phyloP scores from a whole-genome alignment of 2,888 invertebrate species.

The Ectemnius lituratus region DNA sequence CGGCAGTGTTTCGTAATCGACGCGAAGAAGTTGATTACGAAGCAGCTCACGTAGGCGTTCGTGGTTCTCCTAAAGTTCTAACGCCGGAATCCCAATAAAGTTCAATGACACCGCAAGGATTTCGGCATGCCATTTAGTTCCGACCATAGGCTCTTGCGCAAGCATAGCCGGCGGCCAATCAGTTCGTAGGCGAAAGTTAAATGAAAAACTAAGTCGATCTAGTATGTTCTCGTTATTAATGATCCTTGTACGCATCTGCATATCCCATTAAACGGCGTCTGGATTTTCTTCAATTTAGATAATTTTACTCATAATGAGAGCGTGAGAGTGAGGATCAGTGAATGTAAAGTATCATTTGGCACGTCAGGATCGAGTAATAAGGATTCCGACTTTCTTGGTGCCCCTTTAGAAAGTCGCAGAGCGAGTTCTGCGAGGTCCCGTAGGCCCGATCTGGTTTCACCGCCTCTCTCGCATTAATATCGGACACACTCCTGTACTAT shows the following conservation, averaged over 20 bases:
- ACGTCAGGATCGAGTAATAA: slow-evolving; percentile 26
- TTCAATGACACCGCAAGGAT: slow-evolving; percentile 39
- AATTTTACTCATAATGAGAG: not conserved
- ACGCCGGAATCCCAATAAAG: slow-evolving; percentile 45
- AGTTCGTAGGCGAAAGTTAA: too few relatives aligned
- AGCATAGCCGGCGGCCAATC: too few relatives aligned
- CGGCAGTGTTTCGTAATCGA: slow-evolving; percentile 36
- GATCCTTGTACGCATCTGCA: too few relatives aligned
- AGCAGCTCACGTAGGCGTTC: slow-evolving; percentile 30
- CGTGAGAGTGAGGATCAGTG: not conserved
- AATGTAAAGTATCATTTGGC: slow-evolving; percentile 17
- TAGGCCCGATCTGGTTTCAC: slow-evolving; percentile 58
- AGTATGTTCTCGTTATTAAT: too few relatives aligned
- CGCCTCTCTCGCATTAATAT: slow-evolving; percentile 38
- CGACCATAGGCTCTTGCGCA: too few relatives aligned
- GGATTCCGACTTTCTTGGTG: slow-evolving; percentile 52
- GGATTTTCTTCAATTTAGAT: not conserved
- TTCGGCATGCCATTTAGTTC: not conserved
- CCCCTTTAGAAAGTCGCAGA: slow-evolving; percentile 67
- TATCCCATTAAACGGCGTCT: not conserved
- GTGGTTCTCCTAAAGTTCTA: slow-evolving; percentile 19
- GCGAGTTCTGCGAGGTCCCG: slow-evolving; percentile 58
- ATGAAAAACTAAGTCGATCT: too few relatives aligned
- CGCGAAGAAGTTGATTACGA: slow-evolving; percentile 32
- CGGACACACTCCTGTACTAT: slow-evolving; percentile 19